phyloP scores from a whole-genome alignment of 1,140 invertebrate genomes.

The Macrocentrus cingulum region DNA sequence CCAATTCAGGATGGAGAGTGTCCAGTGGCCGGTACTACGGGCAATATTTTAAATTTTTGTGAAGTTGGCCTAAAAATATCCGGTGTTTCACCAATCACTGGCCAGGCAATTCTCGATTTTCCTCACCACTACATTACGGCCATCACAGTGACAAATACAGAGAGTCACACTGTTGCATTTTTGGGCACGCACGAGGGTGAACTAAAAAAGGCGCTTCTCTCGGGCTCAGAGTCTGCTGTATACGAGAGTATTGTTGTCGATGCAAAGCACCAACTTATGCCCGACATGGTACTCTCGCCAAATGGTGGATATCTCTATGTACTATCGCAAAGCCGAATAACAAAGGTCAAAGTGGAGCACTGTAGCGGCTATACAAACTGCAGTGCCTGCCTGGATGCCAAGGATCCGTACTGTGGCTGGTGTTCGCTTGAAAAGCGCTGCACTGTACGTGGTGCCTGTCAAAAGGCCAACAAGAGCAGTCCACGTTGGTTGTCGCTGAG shows the following conservation, averaged over 20 bases:
- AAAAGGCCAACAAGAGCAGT: slow-evolving; percentile 84
- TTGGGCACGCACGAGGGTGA: slow-evolving; percentile 78
- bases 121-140: slow-evolving; percentile 80
- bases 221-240: slow-evolving; percentile 66
- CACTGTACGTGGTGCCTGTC: slow-evolving; percentile 83
- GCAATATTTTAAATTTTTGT: slow-evolving; percentile 90
- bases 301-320: slow-evolving; percentile 75
- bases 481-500: slow-evolving; percentile 91
- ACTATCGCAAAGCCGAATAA: slow-evolving; percentile 73
- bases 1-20: slow-evolving; percentile 88
- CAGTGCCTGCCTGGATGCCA: slow-evolving; percentile 84
- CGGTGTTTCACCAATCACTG: slow-evolving; percentile 78
- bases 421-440: slow-evolving; percentile 94
- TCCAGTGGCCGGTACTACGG: slow-evolving; percentile 79
- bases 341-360: slow-evolving; percentile 89
- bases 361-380: slow-evolving; percentile 89
- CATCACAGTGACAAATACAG: slow-evolving; percentile 79
- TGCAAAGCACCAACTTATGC: slow-evolving; percentile 71
- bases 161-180: slow-evolving; percentile 89
- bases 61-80: slow-evolving; percentile 91
- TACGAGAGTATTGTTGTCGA: slow-evolving; percentile 79
- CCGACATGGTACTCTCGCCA: slow-evolving; percentile 80
- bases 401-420: slow-evolving; percentile 98
- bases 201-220: slow-evolving; percentile 80
- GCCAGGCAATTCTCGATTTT: slow-evolving; percentile 73